Percentiles rank a stretch among this genome's conserved stretches.
These are phyloP conservation scores for Cebidichthys violaceus DNA, from an alignment of 2,113 vertebrate genomes.

Conservation along the genomic window DNA sequence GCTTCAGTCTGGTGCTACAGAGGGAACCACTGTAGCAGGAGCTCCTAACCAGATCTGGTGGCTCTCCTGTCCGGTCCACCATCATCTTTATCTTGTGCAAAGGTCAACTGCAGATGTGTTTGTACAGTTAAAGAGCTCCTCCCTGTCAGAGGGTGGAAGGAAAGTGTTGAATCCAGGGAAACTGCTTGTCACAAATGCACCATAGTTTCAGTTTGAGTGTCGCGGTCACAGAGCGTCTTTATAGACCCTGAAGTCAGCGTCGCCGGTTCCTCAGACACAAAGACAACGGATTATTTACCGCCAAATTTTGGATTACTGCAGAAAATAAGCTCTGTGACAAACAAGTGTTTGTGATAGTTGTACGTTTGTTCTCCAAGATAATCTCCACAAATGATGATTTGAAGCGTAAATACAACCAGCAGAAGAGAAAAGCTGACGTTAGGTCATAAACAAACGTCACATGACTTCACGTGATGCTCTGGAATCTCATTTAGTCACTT, in stretches of 20 bases:
- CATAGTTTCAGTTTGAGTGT: neutral
- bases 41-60: constrained; percentile 3
- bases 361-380: neutral
- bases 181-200: constrained; percentile 7
- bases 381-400: neutral
- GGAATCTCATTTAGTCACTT: neutral
- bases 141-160: constrained; percentile 17
- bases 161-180: neutral
- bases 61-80: constrained; percentile 32
- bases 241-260: neutral
- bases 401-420: neutral
- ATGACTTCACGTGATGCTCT: neutral
- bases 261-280: neutral
- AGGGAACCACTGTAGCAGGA: constrained; percentile 38
- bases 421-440: neutral
- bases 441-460: neutral
- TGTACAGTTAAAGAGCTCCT: constrained; percentile 39
- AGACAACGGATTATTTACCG: neutral
- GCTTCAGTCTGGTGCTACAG: constrained; percentile 52
- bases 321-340: neutral
- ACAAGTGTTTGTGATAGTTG: neutral
- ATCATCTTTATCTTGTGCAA: constrained; percentile 33
- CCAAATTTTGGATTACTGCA: neutral
- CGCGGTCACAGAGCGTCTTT: neutral
- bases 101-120: constrained; percentile 45